These are phyloP conservation scores for human (Homo sapiens) DNA, from an alignment of 2,113 vertebrate genomes.

Conservation along the genomic window GRCh38 chr21:25853001-25853500, in stretches of 20 bases:
- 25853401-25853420: background rate
- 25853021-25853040: background rate
- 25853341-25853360: background rate
- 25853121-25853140: background rate
- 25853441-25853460: background rate
- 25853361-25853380: background rate
- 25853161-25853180: background rate
- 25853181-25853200: background rate
- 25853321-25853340: background rate
- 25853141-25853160: background rate
- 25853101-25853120: background rate
- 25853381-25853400: background rate
- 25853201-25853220: background rate
- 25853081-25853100: background rate
- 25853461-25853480: background rate
- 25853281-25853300: background rate
- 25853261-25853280: background rate
- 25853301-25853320: background rate
- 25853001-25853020: background rate
- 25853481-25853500: background rate
- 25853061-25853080: background rate
- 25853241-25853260: background rate
- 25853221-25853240: background rate
- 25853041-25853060: background rate
- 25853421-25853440: background rate